These are phyloP conservation scores for Drosophila gaucha DNA, from an alignment of 2,888 invertebrate genomes.

Conservation along the genomic window DNA sequence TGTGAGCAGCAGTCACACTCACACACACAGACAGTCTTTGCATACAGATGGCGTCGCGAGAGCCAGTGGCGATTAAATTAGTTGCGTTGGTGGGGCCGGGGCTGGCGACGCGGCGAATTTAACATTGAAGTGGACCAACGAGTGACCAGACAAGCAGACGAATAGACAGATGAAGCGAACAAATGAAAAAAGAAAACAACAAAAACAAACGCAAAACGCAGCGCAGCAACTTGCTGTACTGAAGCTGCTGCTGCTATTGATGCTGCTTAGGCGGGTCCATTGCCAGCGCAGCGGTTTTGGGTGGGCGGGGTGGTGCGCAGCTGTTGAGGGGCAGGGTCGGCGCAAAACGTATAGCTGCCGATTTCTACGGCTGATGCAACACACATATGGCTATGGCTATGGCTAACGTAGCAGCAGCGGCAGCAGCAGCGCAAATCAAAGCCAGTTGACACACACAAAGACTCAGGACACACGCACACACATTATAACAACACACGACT, in stretches of 20 bases:
- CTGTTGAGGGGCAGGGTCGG: constrained; percentile 52
- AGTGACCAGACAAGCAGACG: constrained; percentile 50
- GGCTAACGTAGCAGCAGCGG: constrained; percentile 43
- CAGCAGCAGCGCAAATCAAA: constrained; percentile 67
- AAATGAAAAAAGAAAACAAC: constrained; percentile 14
- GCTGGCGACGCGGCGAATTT: constrained; percentile 59
- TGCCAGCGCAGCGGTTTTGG: constrained; percentile 14
- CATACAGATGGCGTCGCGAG: constrained; percentile 32
- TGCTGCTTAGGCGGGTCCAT: constrained; percentile 40
- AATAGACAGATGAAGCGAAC: constrained; percentile 32
- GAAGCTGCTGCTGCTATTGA: constrained; percentile 55
- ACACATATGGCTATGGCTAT: constrained; percentile 36
- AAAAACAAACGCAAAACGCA: constrained; percentile 53
- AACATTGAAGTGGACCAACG: constrained; percentile 75
- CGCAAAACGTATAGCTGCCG: constrained; percentile 63
- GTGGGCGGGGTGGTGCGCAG: constrained; percentile 9
- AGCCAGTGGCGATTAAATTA: constrained; percentile 70
- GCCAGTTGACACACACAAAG: constrained; percentile 63
- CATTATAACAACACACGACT: constrained; percentile 35
- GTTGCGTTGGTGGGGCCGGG: constrained; percentile 46
- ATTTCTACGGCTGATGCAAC: constrained; percentile 79
- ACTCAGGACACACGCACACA: constrained; percentile 18
- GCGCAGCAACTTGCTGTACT: constrained; percentile 57
- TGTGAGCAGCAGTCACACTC: constrained; percentile 36
- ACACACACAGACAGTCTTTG: constrained; percentile 39